Evolutionary conservation across 1,140 invertebrate genomes (phyloP), one percentile per base, ranked within the genome.

Genomic region (Drosophila persimilis): DNA sequence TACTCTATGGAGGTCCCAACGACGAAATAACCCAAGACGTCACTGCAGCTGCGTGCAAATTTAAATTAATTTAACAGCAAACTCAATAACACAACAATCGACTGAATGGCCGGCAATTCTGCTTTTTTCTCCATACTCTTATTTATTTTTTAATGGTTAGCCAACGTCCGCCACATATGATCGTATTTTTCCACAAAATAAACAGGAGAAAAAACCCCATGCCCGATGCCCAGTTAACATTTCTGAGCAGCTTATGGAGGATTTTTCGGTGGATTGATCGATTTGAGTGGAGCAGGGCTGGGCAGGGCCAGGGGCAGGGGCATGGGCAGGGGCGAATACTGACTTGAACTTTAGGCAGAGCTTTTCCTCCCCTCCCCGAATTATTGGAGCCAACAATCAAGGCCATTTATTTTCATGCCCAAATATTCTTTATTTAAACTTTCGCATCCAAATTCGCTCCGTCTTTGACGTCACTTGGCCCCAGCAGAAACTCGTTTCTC

Each of bases 401-500:
- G 81, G 80, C 64, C 80, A 62, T 70, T 77, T 86, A 86, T 85
- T 85, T 85, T 70, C 55, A 86, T 54, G 53, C 69, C 73, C 61
- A 65, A 59, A 80, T 63, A 86, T 85, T 86, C 77, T 86, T 80
- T 80, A 77, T 85, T 66, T 80, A 85, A 73, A 77, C 58, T 66
- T 63, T 84, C 77, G 63, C 66, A 20, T 54, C 61, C 54, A 41
- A 74, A 45, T 56, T 55, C 48, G 63, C 54, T 50, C n/a, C 35
- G 29, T 57, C 58, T 88, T 86, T 88, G 85, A 77, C 81, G 81
- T 86, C 81, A 86, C 80, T 62, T 78, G 63, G 29, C 57, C 54
- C 57, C 74, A 78, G 46, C 55, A 50, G n/a, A 59, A 83, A 84
- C 80, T 59, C 29, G 75, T 84, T 83, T 84, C 35, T 39, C 35